These are phyloP conservation scores for Hyposoter didymator DNA, from an alignment of 2,888 invertebrate species.

Conservation along the genomic window DNA sequence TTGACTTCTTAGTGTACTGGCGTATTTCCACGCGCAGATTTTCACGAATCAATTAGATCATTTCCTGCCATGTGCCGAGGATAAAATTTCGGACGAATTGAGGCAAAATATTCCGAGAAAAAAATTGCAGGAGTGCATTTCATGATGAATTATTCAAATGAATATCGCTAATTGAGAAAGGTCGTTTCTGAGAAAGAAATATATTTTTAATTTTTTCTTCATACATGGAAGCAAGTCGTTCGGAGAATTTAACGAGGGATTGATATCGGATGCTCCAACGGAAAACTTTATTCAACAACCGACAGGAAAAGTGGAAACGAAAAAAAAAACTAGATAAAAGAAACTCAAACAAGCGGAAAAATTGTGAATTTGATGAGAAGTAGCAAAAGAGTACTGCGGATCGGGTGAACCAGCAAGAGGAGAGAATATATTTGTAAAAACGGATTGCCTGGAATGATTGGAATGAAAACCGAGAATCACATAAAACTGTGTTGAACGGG, in stretches of 20 bases:
- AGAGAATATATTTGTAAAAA: slow-evolving; percentile 42
- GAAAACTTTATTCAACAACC: background rate
- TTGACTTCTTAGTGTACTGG: no score
- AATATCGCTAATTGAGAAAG: no score
- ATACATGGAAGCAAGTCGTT: background rate
- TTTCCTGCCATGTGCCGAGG: no score
- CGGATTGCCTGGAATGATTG: slow-evolving; percentile 63
- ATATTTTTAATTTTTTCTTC: background rate
- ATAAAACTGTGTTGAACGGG: slow-evolving; percentile 54
- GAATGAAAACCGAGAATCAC: slow-evolving; percentile 63
- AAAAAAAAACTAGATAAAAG: background rate
- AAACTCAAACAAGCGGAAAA: slow-evolving; percentile 1
- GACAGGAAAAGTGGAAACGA: background rate
- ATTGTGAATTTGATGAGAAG: slow-evolving; percentile 37
- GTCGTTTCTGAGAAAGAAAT: no score
- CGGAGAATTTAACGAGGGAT: background rate
- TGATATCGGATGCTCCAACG: background rate
- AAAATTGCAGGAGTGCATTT: no score
- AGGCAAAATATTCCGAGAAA: no score
- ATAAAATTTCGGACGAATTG: no score
- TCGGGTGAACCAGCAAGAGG: slow-evolving; percentile 1
- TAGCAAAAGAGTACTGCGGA: background rate
- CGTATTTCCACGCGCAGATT: no score
- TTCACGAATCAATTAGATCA: no score
- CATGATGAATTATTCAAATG: no score